Base-by-base conservation (phyloP, 64 coral and sea anemone genomes). In the Actinia tenebrosa region DNA sequence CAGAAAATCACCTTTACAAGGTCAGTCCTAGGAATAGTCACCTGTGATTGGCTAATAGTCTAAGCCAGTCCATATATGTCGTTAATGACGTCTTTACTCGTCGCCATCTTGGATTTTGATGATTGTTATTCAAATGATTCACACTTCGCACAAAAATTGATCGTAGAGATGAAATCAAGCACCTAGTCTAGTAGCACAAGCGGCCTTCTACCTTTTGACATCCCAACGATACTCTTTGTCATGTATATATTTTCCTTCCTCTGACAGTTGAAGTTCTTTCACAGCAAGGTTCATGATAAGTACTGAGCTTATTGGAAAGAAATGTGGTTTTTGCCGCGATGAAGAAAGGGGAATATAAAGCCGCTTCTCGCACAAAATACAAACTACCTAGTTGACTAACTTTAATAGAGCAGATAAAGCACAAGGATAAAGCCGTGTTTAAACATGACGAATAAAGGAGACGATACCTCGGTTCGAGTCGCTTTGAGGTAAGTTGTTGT, bases 381-480 rank as follows among this genome's bases (percentile, higher is more conserved):
- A 10, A 27, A 30, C 69, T 75, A 30, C 69, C 69, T 30, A 75
- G 69, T 75, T 75, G 69, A 75, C 69, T 75, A 75, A 75, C 69
- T 75, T 75, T 37, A 37, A 37, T 37, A 75, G 27, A 75, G 10
- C 69, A 43, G 8, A 18, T 75, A 75, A 75, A 75, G 42, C 69
- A 75, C 69, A 75, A 75, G 26, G 69, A 11, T 75, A 75, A 30
- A 75, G 26, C 11, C 27, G 23, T 75, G 13, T 42, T 75, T 75
- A 0, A 75, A 75, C 23, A 75, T 75, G 69, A 75, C n/a, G 4
- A 75, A 53, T 25, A 81, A 81, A 81, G 79, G 46, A 45, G 92
- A 92, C 80, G 96, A 98, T 80, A 94, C 96, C 27, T 98, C 96
- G 0, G 96, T 98, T 71, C 87, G 90, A 50, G 96, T 98, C 47